Evolutionary conservation across 2,113 vertebrate genomes (phyloP).

Genomic region (Antechinus stuartii): DNA sequence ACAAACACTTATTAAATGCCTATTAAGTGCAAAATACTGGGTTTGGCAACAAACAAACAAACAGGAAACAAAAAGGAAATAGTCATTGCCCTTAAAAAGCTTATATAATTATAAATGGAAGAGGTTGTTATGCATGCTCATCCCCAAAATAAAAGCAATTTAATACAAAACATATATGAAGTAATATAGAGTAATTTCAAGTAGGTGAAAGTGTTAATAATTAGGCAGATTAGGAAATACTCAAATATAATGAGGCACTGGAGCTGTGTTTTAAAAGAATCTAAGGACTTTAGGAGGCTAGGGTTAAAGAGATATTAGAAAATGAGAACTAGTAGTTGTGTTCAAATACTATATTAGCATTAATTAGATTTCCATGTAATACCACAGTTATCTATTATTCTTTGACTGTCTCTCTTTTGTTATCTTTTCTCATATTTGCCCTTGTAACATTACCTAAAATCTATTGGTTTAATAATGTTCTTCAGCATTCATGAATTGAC

Average conservation of each 20-base stretch:
- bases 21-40: background rate
- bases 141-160: background rate
- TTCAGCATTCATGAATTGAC: slow-evolving; percentile 11
- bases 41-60: background rate
- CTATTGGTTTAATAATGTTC: background rate
- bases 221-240: background rate
- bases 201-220: background rate
- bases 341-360: background rate
- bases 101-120: background rate
- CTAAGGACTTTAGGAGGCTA: background rate
- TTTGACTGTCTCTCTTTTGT: background rate
- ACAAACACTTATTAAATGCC: background rate
- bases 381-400: slow-evolving; percentile 20
- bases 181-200: background rate
- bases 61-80: background rate
- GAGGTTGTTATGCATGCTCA: background rate
- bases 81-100: background rate
- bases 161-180: background rate
- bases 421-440: background rate
- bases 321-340: no score
- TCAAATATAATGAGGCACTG: background rate
- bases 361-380: background rate
- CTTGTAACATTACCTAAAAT: background rate
- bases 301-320: background rate
- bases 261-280: background rate